Base-by-base conservation (phyloP, 2,888 invertebrate species). In the Trileptium ribeirensis region DNA sequence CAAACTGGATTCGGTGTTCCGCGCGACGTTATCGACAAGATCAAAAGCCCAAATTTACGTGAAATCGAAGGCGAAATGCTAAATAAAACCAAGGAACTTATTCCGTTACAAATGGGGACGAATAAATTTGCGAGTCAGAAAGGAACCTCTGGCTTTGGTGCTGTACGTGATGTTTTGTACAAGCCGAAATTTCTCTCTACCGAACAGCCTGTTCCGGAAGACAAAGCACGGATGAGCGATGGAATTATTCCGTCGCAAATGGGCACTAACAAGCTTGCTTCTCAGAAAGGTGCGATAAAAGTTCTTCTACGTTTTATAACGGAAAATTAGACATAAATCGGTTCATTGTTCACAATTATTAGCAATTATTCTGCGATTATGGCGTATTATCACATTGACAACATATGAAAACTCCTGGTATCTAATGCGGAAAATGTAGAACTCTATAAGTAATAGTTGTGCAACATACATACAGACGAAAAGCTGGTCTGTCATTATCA, bases 171-270 rank as follows among this genome's bases (percentile, higher is more conserved):
- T 81, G 88, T 88, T 83, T 87, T 87, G 85, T 87, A 88, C 85
- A 83, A 83, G 81, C 85, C 87, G 74, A 87, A 87, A 84, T 87
- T 87, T 82, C 86, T 86, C 81, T 87, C 87, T 79, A 87, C 87
- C 79, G 86, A 87, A 8, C 79, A 82, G 79, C 88, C 88, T 80
- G 85, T 88, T 24, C 83, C 88, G 33, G 88, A 88, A 80, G 88
- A 88, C 84, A 88, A 88, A 84, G 87, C 87, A 36, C 86, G 87
- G 67, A 86, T 87, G 75, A 86, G 86, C 81, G 87, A 88, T 78
- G 88, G 88, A 82, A 89, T 91, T 81, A 90, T 91, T 83, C 90
- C 90, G n/a, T 88, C 91, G 51, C 91, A 91, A 84, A 90, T 90
- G 82, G 91, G 91, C 79, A 90, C 90, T 81, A 91, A 91, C 87